Conservation (phyloP, 2,113 vertebrate genomes). For the Maccullochella peelii region DNA sequence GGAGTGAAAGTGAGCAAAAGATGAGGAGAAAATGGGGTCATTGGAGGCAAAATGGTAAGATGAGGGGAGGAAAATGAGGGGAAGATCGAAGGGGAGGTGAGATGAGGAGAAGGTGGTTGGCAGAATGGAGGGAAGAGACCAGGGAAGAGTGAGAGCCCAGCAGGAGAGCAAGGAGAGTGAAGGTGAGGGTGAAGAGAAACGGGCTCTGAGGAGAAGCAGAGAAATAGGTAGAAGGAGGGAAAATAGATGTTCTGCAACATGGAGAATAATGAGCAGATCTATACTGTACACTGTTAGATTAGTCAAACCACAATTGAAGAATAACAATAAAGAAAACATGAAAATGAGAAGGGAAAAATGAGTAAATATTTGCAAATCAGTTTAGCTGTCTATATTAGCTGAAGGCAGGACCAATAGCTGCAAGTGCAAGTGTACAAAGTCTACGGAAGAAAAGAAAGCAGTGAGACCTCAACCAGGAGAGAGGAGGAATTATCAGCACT, state of each 20-base stretch:
- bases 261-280: conserved; percentile 9
- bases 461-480: neutral
- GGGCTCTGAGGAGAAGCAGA: neutral
- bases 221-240: neutral
- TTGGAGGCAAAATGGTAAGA: conserved; percentile 54
- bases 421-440: no score
- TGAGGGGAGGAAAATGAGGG: conserved; percentile 39
- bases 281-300: neutral
- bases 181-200: neutral
- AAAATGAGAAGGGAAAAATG: neutral
- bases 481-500: neutral
- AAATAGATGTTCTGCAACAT: neutral
- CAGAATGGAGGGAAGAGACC: neutral
- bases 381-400: neutral
- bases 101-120: conserved; percentile 32
- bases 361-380: neutral
- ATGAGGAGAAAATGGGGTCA: conserved; percentile 64
- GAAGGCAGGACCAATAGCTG: neutral
- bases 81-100: conserved; percentile 25
- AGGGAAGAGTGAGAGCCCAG: neutral
- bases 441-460: neutral
- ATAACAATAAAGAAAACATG: neutral
- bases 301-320: neutral
- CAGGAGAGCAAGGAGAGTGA: neutral
- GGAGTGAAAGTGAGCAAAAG: conserved; percentile 36